Evolutionary conservation across 2,113 vertebrate species (phyloP).

Genomic region (Sinocyclocheilus rhinocerous): DNA sequence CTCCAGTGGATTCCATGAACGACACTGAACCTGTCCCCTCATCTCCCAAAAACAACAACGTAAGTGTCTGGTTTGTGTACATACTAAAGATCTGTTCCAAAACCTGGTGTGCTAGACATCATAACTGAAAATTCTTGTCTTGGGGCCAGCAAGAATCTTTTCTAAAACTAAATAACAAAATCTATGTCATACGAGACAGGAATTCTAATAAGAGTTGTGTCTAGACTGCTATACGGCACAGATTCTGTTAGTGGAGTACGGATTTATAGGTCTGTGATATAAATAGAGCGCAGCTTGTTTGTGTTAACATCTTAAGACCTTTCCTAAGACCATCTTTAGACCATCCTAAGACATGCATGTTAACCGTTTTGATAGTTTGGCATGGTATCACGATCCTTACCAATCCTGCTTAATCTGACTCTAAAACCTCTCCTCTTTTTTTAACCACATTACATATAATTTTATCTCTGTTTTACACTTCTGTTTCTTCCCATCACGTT

Average conservation of each 20-base stretch:
- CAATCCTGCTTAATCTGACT: neutral
- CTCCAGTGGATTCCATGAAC: conserved; percentile 41
- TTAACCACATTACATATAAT: neutral
- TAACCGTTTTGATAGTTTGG: neutral
- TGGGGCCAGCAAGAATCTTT: neutral
- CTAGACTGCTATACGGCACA: conserved; percentile 4
- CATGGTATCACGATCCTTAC: neutral
- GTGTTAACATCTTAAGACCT: neutral
- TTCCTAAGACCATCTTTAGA: too few species aligned
- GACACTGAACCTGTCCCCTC: conserved; percentile 26
- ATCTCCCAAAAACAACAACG: conserved; percentile 39
- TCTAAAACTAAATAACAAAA: neutral
- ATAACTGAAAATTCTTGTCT: neutral
- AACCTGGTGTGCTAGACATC: neutral
- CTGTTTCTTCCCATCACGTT: neutral
- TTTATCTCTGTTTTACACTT: neutral
- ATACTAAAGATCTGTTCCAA: neutral
- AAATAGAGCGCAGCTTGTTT: neutral
- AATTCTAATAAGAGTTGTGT: conserved; percentile 28
- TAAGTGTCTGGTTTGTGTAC: conserved; percentile 4
- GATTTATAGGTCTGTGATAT: conserved; percentile 22
- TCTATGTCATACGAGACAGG: conserved; percentile 11
- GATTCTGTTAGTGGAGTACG: neutral
- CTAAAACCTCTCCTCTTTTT: neutral
- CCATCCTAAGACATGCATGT: neutral